Percentiles rank a stretch among this genome's conserved stretches.
Evolutionary conservation across 30 jellyfish, hydroid and myxozoan species (phyloP).

Genomic region (Pelagia noctiluca): DNA sequence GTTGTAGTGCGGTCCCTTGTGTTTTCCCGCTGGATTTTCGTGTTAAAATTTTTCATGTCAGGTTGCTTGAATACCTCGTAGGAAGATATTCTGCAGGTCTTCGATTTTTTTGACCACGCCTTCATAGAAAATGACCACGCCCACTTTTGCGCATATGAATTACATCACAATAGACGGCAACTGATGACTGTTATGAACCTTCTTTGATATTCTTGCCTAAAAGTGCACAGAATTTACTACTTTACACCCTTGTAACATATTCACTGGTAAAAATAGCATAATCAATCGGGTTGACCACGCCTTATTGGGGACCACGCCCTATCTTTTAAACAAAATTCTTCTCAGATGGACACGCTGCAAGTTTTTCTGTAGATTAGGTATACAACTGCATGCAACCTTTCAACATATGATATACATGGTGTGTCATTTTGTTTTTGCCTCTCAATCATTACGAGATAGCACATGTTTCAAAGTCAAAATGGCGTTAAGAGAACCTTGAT

Average conservation of each 20-base stretch:
- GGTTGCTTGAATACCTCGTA: slow-evolving; percentile 24
- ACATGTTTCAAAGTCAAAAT: slow-evolving; percentile 15
- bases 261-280: neutral
- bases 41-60: slow-evolving; percentile 16
- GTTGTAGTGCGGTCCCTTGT: slow-evolving; percentile 34
- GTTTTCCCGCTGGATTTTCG: slow-evolving; percentile 40
- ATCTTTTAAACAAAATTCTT: neutral
- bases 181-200: slow-evolving; percentile 31
- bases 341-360: neutral
- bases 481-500: slow-evolving; percentile 28
- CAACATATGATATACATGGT: neutral
- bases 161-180: slow-evolving; percentile 4
- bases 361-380: too few relatives aligned
- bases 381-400: too few relatives aligned
- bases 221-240: slow-evolving; percentile 31
- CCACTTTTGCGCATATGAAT: slow-evolving; percentile 5
- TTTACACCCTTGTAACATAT: neutral
- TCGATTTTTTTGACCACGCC: slow-evolving; percentile 18
- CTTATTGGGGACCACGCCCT: neutral
- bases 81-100: slow-evolving; percentile 5
- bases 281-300: neutral
- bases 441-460: slow-evolving; percentile 20
- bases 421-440: slow-evolving; percentile 20
- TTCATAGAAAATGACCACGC: slow-evolving; percentile 18
- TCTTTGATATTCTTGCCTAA: slow-evolving; percentile 15